Conservation (phyloP, 2,888 invertebrate species). For the Fragum fragum region DNA sequence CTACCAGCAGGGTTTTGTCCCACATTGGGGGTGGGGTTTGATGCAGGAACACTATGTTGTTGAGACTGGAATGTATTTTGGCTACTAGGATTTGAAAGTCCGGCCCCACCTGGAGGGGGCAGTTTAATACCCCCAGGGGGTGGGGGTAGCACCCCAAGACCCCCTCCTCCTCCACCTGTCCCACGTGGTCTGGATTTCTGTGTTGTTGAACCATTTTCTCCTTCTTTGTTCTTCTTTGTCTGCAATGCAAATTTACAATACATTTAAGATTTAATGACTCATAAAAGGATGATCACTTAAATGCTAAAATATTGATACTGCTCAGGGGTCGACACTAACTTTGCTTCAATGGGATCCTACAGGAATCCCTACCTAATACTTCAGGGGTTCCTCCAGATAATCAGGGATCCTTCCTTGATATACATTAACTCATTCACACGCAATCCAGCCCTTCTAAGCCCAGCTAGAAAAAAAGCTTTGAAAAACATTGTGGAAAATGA, state of each 20-base stretch:
- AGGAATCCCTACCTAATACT: too few species aligned
- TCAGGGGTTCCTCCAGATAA: too few species aligned
- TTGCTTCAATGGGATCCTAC: too few species aligned
- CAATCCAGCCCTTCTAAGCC: too few species aligned
- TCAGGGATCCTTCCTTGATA: too few species aligned
- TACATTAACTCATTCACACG: too few species aligned
- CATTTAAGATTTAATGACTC: too few species aligned
- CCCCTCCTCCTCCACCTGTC: conserved; percentile 89
- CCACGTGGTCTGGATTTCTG: conserved; percentile 87
- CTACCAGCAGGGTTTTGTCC: conserved; percentile 9
- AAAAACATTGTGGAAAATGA: too few species aligned
- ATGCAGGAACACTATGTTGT: conserved; percentile 6
- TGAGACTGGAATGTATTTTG: conserved; percentile 20
- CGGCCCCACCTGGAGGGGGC: conserved; percentile 89
- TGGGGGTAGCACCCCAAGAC: conserved; percentile 90
- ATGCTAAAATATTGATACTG: too few species aligned
- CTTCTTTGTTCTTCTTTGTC: conserved; percentile 77
- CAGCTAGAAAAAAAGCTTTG: too few species aligned
- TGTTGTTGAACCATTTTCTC: conserved; percentile 73
- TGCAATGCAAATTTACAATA: conserved; percentile 59
- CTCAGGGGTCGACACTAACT: too few species aligned
- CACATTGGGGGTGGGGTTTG: conserved; percentile 3
- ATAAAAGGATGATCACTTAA: too few species aligned
- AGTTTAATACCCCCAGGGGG: conserved; percentile 93
- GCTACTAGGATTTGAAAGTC: conserved; percentile 24